Conservation (phyloP, 2,888 invertebrate species). For the Carabus problematicus region DNA sequence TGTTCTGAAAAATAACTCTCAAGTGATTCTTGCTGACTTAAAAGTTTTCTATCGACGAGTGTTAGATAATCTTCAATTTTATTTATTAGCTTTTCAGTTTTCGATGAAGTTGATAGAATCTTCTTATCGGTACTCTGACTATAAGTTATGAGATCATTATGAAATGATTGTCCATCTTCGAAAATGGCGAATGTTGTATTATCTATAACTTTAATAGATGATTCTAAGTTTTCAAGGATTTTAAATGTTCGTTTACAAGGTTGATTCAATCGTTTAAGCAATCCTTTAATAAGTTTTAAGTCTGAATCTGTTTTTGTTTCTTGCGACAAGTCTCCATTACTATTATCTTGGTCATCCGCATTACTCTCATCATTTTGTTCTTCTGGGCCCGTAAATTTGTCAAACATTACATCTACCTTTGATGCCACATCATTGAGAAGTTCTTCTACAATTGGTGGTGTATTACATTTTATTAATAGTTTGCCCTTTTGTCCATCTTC, state of each 20-base stretch:
- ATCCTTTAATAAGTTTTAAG: constrained; percentile 47
- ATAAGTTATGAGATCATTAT: constrained; percentile 48
- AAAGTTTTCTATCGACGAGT: constrained; percentile 48
- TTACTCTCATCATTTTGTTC: constrained; percentile 49
- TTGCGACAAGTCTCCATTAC: constrained; percentile 44
- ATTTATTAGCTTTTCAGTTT: constrained; percentile 54
- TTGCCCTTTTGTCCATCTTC: constrained; percentile 48
- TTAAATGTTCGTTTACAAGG: constrained; percentile 52
- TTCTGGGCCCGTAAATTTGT: constrained; percentile 51
- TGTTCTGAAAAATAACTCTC: constrained; percentile 46
- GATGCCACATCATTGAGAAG: constrained; percentile 57
- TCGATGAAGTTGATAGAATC: constrained; percentile 54
- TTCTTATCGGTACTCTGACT: constrained; percentile 53
- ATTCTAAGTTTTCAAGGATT: constrained; percentile 53
- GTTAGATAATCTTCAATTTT: constrained; percentile 52
- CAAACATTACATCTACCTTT: constrained; percentile 59
- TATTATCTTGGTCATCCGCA: constrained; percentile 48
- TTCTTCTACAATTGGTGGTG: constrained; percentile 54
- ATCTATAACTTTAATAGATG: constrained; percentile 51
- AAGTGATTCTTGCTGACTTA: constrained; percentile 44
- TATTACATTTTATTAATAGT: constrained; percentile 53
- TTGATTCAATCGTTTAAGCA: constrained; percentile 49
- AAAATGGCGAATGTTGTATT: constrained; percentile 52
- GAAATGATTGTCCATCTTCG: constrained; percentile 48
- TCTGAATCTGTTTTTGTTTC: constrained; percentile 44